Base-by-base conservation (phyloP, 2,888 invertebrate genomes). In the Sarcophaga carnaria region DNA sequence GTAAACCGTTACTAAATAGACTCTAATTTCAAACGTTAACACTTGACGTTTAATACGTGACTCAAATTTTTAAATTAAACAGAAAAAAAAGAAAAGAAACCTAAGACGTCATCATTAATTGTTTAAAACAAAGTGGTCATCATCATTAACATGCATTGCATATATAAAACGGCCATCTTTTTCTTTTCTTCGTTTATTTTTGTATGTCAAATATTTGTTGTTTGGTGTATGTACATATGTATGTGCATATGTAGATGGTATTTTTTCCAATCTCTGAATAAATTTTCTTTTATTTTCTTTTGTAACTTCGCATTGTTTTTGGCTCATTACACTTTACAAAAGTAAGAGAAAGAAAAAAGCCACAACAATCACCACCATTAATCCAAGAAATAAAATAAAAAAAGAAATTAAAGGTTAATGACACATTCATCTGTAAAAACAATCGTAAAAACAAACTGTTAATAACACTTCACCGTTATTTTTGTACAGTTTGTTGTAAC, bases 401-500 rank as follows among this genome's bases (percentile, higher is more conserved):
- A 49, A 22, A 67, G 47, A 67, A 75, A 66, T 63, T 79, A 70
- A 82, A 87, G 87, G 84, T 87, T 84, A 87, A 79, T 80, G 87
- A 79, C 87, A 84, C 84, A 84, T 84, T 47, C 69, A 59, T 67
- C 63, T 78, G 81, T 78, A 59, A 83, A 86, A 72, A 83, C 17
- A 67, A 78, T 59, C 59, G 22, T 8, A 77, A 74, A 67, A 45
- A 49, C 22, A 82, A 69, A 27, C 37, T 76, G 59, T 80, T 81
- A 59, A 75, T 84, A 84, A 81, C 63, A 79, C 27, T 74, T 84
- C 71, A 76, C 74, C 60, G 76, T 76, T 76, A 79, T 80, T 74
- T 78, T 81, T 12, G 74, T 79, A n/a, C 75, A 20, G 37, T 67
- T 76, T 60, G 37, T 4, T 70, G 37, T 69, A 80, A 64, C 62